Evolutionary conservation across 2,113 vertebrate genomes (phyloP).

Genomic region (Tychaedon coryphoeus): DNA sequence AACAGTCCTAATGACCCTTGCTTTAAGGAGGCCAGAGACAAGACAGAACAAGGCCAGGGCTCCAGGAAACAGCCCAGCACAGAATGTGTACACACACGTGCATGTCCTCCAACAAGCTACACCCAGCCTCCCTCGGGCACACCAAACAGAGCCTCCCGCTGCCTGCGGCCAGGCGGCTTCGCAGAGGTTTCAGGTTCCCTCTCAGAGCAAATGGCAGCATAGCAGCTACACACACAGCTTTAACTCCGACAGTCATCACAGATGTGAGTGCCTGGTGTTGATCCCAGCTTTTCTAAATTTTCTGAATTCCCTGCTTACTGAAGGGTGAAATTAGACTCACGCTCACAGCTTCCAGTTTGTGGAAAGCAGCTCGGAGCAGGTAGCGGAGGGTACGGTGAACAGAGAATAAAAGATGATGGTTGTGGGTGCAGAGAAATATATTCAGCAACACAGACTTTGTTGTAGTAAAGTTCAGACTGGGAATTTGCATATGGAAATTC

Average conservation of each 20-base stretch:
- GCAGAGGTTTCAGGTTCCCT: not conserved
- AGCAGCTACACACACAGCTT: not conserved
- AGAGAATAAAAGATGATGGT: not conserved
- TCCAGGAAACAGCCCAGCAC: not conserved
- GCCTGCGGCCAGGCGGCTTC: not conserved
- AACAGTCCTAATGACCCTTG: conserved; percentile 40
- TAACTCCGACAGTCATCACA: not conserved
- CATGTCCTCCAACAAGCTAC: not conserved
- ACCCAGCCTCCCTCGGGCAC: not conserved
- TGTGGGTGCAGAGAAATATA: conserved; percentile 11
- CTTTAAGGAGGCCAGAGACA: conserved; percentile 26
- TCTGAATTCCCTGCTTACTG: conserved; percentile 45
- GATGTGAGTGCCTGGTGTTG: not conserved
- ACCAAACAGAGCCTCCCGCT: not conserved
- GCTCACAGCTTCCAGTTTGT: not conserved
- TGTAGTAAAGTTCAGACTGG: conserved; percentile 36
- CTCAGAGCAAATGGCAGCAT: not conserved
- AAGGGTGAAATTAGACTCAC: conserved; percentile 52
- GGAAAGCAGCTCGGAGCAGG: not conserved
- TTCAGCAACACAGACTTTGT: conserved; percentile 12
- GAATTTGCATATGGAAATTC: conserved; percentile 56
- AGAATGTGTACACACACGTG: not conserved
- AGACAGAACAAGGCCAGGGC: conserved; percentile 40
- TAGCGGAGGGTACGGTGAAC: not conserved
- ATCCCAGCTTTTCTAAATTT: conserved; percentile 16